Percentiles rank a stretch among this genome's conserved stretches.
phyloP scores from a whole-genome alignment of 92 coral and sea anemone genomes.

The Muricea muricata region DNA sequence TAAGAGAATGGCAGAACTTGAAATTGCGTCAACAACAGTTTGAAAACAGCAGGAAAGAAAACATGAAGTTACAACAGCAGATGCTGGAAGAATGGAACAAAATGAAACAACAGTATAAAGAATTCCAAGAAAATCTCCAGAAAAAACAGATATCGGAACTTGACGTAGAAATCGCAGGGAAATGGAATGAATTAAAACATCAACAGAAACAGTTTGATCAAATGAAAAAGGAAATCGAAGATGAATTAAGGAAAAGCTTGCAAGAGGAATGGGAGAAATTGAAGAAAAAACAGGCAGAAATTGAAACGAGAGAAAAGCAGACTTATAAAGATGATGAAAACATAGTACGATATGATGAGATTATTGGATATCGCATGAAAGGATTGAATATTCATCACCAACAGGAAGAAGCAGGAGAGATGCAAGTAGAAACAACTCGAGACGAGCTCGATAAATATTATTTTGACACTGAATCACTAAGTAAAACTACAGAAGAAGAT shows the following conservation, averaged over 20 bases:
- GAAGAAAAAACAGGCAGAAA: constrained; percentile 46
- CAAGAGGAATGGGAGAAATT: constrained; percentile 60
- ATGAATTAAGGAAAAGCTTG: constrained; percentile 61
- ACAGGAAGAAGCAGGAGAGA: not conserved
- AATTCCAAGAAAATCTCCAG: not conserved
- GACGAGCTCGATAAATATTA: not conserved
- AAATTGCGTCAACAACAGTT: constrained; percentile 17
- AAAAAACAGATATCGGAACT: not conserved
- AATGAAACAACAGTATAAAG: constrained; percentile 10
- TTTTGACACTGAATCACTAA: not conserved
- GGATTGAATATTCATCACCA: not conserved
- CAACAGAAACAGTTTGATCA: constrained; percentile 68
- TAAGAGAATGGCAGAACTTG: constrained; percentile 19
- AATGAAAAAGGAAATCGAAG: constrained; percentile 66
- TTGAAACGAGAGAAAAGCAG: constrained; percentile 57
- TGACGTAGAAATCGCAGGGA: not conserved
- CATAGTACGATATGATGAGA: not conserved
- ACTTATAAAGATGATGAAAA: constrained; percentile 17
- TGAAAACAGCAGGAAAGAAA: constrained; percentile 8
- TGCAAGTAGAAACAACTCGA: not conserved
- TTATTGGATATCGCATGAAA: not conserved
- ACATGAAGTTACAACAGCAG: constrained; percentile 9
- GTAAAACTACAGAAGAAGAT: not conserved
- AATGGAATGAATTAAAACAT: constrained; percentile 4
- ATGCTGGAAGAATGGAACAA: constrained; percentile 16